phyloP scores from a whole-genome alignment of 2,797 vertebrate genomes.

The Sebastes goodei region DNA sequence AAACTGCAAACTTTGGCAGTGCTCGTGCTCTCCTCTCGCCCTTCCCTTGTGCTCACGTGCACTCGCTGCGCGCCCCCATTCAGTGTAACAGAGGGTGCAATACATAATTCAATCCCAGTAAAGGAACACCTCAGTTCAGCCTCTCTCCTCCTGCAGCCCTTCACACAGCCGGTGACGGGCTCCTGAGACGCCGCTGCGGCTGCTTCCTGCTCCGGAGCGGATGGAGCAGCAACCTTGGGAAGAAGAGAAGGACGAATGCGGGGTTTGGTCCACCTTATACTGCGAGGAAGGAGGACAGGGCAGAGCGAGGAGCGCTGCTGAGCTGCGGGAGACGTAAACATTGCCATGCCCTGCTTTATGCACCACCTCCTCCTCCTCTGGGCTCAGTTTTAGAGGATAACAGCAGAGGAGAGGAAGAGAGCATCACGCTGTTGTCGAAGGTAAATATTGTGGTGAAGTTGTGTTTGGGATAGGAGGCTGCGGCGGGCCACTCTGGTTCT shows the following conservation, averaged over 20 bases:
- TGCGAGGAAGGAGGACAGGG: slow-evolving; percentile 32
- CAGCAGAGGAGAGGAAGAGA: not conserved
- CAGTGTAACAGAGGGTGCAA: slow-evolving; percentile 36
- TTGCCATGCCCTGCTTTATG: slow-evolving; percentile 66
- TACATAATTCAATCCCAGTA: slow-evolving; percentile 53
- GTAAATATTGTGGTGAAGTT: slow-evolving; percentile 58
- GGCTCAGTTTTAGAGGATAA: not conserved
- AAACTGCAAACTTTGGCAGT: slow-evolving; percentile 24
- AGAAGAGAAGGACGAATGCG: slow-evolving; percentile 21
- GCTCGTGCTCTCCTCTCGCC: not conserved
- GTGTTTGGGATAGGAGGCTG: slow-evolving; percentile 65
- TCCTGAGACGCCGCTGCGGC: slow-evolving; percentile 4
- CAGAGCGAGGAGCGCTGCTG: slow-evolving; percentile 5
- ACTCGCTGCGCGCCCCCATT: slow-evolving; percentile 45
- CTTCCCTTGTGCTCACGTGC: slow-evolving; percentile 20
- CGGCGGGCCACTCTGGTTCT: slow-evolving; percentile 34
- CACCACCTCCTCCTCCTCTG: slow-evolving; percentile 19
- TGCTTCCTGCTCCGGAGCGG: slow-evolving; percentile 9
- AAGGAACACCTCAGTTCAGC: slow-evolving; percentile 26
- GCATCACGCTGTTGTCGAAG: not conserved
- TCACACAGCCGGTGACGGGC: not conserved
- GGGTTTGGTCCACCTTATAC: slow-evolving; percentile 25
- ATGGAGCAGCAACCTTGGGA: slow-evolving; percentile 27
- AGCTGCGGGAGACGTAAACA: slow-evolving; percentile 69
- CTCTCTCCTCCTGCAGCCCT: not conserved